phyloP scores from a whole-genome alignment of 2,888 invertebrate genomes.

The Dynastes tityus region DNA sequence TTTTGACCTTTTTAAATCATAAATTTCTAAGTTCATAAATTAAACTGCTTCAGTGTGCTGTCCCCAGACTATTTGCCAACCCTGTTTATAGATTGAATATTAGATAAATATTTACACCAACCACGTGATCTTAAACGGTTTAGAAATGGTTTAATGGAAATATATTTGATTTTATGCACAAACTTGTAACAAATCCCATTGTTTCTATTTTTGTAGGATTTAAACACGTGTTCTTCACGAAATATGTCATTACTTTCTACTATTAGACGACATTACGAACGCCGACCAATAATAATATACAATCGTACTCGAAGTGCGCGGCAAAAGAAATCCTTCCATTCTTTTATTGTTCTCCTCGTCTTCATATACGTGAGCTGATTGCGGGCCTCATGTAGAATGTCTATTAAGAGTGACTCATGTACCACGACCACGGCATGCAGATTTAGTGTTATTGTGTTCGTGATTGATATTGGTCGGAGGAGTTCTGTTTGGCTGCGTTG shows the following conservation, averaged over 20 bases:
- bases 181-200: too few relatives aligned
- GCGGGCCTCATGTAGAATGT: constrained; percentile 64
- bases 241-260: not conserved
- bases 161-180: too few relatives aligned
- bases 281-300: not conserved
- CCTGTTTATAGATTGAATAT: too few relatives aligned
- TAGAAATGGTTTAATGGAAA: too few relatives aligned
- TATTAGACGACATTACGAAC: not conserved
- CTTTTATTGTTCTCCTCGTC: constrained; percentile 34
- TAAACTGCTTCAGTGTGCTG: too few relatives aligned
- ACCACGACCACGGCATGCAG: constrained; percentile 66
- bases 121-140: too few relatives aligned
- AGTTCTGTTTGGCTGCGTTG: constrained; percentile 32
- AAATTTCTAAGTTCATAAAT: too few relatives aligned
- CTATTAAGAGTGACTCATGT: constrained; percentile 64
- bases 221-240: too few relatives aligned
- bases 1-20: too few relatives aligned
- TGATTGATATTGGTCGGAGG: constrained; percentile 65
- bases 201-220: too few relatives aligned
- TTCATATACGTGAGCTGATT: constrained; percentile 57
- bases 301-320: not conserved
- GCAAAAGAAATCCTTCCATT: constrained; percentile 18
- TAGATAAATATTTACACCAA: too few relatives aligned
- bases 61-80: too few relatives aligned
- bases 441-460: constrained; percentile 69